Evolutionary conservation across 2,797 vertebrate genomes (phyloP).

Genomic region (Cichlasoma orientale): DNA sequence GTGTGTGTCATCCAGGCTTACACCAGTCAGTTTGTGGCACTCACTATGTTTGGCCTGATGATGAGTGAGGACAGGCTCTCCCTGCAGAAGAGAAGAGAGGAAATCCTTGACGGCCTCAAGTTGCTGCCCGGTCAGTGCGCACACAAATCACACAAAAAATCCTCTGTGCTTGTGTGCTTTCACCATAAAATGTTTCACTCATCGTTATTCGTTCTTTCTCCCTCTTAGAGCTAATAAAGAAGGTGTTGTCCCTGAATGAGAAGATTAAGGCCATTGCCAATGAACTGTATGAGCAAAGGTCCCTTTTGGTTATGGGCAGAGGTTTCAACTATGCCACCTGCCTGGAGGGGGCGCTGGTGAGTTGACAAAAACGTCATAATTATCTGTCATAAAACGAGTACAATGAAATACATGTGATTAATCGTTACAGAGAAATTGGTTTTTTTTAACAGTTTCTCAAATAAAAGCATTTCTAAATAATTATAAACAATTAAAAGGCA

Average conservation of each 20-base stretch:
- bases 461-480: not conserved
- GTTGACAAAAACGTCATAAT: conserved; percentile 36
- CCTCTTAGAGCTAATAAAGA: conserved; percentile 87
- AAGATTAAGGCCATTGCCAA: conserved; percentile 89
- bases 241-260: conserved; percentile 88
- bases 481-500: not conserved
- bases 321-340: conserved; percentile 96
- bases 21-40: conserved; percentile 93
- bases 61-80: conserved; percentile 95
- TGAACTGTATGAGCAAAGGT: conserved; percentile 90
- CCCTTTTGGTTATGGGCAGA: conserved; percentile 94
- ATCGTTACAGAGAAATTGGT: not conserved
- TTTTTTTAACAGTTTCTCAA: not conserved
- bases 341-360: conserved; percentile 95
- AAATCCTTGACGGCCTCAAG: conserved; percentile 88
- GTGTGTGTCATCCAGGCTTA: conserved; percentile 85
- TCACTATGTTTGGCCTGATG: conserved; percentile 94
- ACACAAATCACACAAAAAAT: not conserved
- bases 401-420: not conserved
- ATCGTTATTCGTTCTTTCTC: not conserved
- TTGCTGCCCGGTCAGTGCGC: conserved; percentile 85
- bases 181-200: not conserved
- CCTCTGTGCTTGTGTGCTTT: not conserved
- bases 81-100: conserved; percentile 87
- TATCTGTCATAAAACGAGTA: not conserved